phyloP scores from a whole-genome alignment of 2,888 invertebrate species.

The Tortricodes alternella region DNA sequence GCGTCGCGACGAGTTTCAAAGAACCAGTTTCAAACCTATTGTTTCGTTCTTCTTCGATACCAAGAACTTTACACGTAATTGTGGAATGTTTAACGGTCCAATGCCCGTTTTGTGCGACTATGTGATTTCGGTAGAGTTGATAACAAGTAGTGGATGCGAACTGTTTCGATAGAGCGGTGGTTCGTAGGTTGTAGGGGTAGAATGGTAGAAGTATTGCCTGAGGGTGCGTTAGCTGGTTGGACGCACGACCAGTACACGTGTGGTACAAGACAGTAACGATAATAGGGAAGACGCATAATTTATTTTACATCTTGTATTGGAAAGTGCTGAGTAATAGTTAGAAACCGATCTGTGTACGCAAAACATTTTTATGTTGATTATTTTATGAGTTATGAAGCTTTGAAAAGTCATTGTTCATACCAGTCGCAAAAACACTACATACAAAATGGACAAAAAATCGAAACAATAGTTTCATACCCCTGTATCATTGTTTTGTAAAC shows the following conservation, averaged over 20 bases:
- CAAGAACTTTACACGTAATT: background rate
- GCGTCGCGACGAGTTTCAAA: conserved; percentile 17
- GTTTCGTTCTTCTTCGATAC: conserved; percentile 22
- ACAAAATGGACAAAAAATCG: no score
- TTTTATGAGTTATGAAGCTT: no score
- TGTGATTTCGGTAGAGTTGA: background rate
- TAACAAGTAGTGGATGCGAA: conserved; percentile 7
- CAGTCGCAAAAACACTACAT: no score
- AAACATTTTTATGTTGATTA: no score
- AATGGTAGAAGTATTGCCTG: conserved; percentile 9
- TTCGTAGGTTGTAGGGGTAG: background rate
- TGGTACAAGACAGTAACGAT: conserved; percentile 11
- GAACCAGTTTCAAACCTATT: conserved; percentile 34
- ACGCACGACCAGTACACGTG: conserved; percentile 9
- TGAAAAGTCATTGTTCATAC: no score
- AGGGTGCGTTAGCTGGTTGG: conserved; percentile 28
- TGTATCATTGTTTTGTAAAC: no score
- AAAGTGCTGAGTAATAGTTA: no score
- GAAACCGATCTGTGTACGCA: no score
- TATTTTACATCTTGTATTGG: no score
- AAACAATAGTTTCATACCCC: no score
- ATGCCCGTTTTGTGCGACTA: background rate
- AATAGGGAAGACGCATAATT: background rate
- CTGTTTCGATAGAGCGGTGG: background rate
- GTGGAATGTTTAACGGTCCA: background rate